Evolutionary conservation across 2,888 invertebrate genomes (phyloP).

Genomic region (Lithodes maja): DNA sequence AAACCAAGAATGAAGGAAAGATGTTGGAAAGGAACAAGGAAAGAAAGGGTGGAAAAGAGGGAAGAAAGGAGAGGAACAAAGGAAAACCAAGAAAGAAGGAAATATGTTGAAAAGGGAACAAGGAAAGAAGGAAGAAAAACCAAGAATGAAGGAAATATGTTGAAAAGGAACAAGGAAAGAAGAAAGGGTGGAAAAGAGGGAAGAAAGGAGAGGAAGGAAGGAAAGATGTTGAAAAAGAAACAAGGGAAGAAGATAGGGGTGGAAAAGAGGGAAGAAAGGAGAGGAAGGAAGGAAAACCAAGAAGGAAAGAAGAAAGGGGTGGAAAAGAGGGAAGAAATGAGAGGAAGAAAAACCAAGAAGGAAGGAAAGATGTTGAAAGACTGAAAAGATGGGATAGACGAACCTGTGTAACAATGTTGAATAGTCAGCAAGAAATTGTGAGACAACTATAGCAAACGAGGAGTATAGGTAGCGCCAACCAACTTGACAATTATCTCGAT

Average conservation of each 20-base stretch:
- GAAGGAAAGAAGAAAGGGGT: constrained; percentile 9
- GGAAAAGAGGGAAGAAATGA: not conserved
- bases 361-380: not conserved
- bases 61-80: not conserved
- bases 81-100: not conserved
- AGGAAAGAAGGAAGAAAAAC: not conserved
- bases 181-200: not conserved
- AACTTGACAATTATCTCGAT: too few relatives aligned
- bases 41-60: constrained; percentile 4
- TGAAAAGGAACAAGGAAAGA: not conserved
- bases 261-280: not conserved
- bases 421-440: too few relatives aligned
- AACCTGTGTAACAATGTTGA: too few relatives aligned
- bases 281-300: not conserved
- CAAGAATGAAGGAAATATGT: not conserved
- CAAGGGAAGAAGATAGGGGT: not conserved
- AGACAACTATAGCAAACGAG: too few relatives aligned
- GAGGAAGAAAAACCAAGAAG: not conserved
- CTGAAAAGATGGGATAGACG: too few relatives aligned
- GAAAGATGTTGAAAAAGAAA: not conserved
- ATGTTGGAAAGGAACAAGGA: not conserved
- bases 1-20: not conserved
- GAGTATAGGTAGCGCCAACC: too few relatives aligned
- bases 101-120: not conserved
- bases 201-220: not conserved